phyloP scores from a whole-genome alignment of 2,113 vertebrate genomes.

The Centrocercus urophasianus region DNA sequence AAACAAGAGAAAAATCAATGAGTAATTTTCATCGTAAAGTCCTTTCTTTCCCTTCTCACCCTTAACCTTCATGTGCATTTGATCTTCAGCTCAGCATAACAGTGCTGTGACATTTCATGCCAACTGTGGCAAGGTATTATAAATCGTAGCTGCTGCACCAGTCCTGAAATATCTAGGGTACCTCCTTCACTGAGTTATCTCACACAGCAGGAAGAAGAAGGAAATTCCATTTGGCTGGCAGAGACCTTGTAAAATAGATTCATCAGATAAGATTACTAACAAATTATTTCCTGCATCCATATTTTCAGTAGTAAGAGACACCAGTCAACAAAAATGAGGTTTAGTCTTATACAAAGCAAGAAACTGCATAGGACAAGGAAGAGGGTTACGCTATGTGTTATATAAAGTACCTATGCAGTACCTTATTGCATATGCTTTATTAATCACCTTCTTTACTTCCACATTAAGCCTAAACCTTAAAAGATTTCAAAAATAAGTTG shows the following conservation, averaged over 20 bases:
- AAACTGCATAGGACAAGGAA: background rate
- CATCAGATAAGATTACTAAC: background rate
- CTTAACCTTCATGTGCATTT: background rate
- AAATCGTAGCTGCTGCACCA: conserved; percentile 46
- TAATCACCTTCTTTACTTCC: background rate
- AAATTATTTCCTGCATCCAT: background rate
- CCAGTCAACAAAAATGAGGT: background rate
- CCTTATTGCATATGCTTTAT: background rate
- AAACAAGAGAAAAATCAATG: background rate
- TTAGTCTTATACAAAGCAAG: background rate
- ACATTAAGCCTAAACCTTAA: background rate
- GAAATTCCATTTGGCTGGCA: background rate
- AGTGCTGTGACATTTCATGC: conserved; percentile 22
- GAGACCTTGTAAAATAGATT: background rate
- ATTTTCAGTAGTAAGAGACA: background rate
- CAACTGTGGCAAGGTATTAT: conserved; percentile 42
- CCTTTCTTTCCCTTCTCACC: background rate
- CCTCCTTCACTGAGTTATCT: background rate
- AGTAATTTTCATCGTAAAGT: background rate
- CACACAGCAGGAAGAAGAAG: background rate
- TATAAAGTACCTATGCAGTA: background rate
- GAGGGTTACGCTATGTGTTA: background rate
- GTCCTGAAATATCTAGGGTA: conserved; percentile 1
- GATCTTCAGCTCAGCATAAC: conserved; percentile 17
- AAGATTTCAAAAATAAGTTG: background rate